phyloP scores from a whole-genome alignment of 1,140 invertebrate species.

The Thalassaphorura encarpata region DNA sequence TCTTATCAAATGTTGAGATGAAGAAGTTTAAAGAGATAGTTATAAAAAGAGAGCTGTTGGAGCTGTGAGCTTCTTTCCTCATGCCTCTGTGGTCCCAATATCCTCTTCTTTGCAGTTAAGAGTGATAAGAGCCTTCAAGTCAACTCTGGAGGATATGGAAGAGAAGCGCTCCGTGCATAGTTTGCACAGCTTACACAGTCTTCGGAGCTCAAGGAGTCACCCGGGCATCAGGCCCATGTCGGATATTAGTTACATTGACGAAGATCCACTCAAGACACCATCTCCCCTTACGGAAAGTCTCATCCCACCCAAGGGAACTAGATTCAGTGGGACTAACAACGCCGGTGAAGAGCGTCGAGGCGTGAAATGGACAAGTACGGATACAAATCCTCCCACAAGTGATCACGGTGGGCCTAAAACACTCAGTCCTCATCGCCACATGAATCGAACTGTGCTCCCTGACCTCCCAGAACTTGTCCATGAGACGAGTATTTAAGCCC shows the following conservation, averaged over 20 bases:
- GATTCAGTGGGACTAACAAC: slow-evolving; percentile 5
- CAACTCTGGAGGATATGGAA: slow-evolving; percentile 97
- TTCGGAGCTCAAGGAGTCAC: slow-evolving; percentile 74
- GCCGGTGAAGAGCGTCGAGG: slow-evolving; percentile 16
- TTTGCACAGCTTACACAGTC: slow-evolving; percentile 90
- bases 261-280: slow-evolving; percentile 58
- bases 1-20: too few relatives aligned
- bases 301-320: slow-evolving; percentile 17
- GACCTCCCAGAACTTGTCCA: slow-evolving; percentile 56
- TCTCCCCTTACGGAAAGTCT: slow-evolving; percentile 43
- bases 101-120: slow-evolving; percentile 86
- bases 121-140: slow-evolving; percentile 99
- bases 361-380: slow-evolving; percentile 28
- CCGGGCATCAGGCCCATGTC: slow-evolving; percentile 61
- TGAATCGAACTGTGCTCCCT: slow-evolving; percentile 37
- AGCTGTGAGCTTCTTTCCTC: slow-evolving; percentile 23
- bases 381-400: slow-evolving; percentile 16
- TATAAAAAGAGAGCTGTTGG: not conserved
- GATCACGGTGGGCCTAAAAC: slow-evolving; percentile 13
- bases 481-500: slow-evolving; percentile 60
- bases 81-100: slow-evolving; percentile 36
- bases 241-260: slow-evolving; percentile 87
- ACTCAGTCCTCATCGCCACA: slow-evolving; percentile 31
- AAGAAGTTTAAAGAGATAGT: too few relatives aligned
- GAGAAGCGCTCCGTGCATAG: slow-evolving; percentile 96